Evolutionary conservation across 2,888 invertebrate species (phyloP).

Genomic region (Drosophila subsilvestris): DNA sequence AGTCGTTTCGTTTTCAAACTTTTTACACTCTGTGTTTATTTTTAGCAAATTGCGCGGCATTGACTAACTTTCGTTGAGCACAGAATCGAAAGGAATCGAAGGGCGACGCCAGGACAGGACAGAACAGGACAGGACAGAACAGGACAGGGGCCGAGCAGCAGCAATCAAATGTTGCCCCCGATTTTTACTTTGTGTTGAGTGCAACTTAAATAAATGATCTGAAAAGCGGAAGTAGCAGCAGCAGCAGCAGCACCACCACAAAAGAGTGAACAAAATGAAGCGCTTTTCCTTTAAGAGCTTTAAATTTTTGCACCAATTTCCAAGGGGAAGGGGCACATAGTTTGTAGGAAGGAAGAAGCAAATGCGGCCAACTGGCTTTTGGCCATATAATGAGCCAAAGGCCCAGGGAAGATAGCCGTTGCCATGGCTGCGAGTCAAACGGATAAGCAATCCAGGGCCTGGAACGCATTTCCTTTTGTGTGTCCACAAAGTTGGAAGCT

Average conservation of each 20-base stretch:
- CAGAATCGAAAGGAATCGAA: slow-evolving; percentile 39
- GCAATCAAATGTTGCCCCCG: slow-evolving; percentile 51
- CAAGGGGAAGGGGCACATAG: slow-evolving; percentile 39
- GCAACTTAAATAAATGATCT: slow-evolving; percentile 58
- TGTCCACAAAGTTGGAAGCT: slow-evolving; percentile 16
- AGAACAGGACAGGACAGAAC: slow-evolving; percentile 12
- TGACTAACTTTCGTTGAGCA: slow-evolving; percentile 55
- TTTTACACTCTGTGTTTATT: slow-evolving; percentile 48
- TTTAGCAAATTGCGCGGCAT: slow-evolving; percentile 58
- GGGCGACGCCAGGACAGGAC: slow-evolving; percentile 6
- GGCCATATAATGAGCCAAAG: slow-evolving; percentile 63
- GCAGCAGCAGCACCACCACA: background rate
- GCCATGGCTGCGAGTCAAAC: slow-evolving; percentile 26
- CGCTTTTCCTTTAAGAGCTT: slow-evolving; percentile 13
- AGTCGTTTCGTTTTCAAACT: slow-evolving; percentile 19
- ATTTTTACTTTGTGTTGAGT: slow-evolving; percentile 58
- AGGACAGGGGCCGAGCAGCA: slow-evolving; percentile 8
- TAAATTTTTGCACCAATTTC: slow-evolving; percentile 46
- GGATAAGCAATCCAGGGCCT: slow-evolving; percentile 34
- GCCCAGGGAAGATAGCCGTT: slow-evolving; percentile 37
- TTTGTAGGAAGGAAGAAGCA: slow-evolving; percentile 23
- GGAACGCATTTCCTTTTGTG: slow-evolving; percentile 41
- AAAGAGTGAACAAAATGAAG: slow-evolving; percentile 16
- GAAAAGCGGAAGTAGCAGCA: slow-evolving; percentile 38
- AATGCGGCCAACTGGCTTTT: slow-evolving; percentile 62